Base-by-base conservation (phyloP, 1,140 invertebrate genomes). In the Platyscapa corneri region DNA sequence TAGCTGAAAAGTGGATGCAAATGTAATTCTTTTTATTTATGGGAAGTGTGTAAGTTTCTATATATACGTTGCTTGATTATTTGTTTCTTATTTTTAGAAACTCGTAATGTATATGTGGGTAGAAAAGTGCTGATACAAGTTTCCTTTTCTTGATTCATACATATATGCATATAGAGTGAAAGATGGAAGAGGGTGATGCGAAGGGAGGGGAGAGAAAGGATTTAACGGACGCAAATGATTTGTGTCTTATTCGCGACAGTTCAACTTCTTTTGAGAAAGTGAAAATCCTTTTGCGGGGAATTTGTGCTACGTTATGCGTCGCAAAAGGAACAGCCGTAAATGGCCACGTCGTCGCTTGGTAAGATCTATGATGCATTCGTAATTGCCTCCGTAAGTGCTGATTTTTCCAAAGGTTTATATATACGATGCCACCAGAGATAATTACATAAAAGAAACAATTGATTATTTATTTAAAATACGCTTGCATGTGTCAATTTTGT, bases 241-340 rank as follows among this genome's bases (percentile, higher is more conserved):
- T 84, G 83, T 84, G 83, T 53, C 60, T 83, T 67, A 53, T 67
- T 84, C 75, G 60, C 75, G 82, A 84, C 74, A 70, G 42, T 65
- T 75, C 37, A n/a, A 70, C 37, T 67, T 34, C 32, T 77, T 78
- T 65, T 32, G 70, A 56, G 67, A 49, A 42, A 56, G 12, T 53
- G 23, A n/a, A 49, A 53, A 70, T 72, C 65, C 67, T 82, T 72
- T 82, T 56, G 67, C 30, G 65, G 67, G 6, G 46, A 6, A 78
- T 79, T 79, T 64, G 32, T 34, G 16, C 18, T 23, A 20, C 7
- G 37, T 10, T 65, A 5, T 80, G 60, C 39, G 16, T 20, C 37
- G 39, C n/a, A 80, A 80, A 65, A 65, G 32, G 32, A 16, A 3
- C 32, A 18, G 8, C 32, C 32, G 70, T 72, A 82, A 70, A 67